Base-by-base conservation (phyloP, 2,888 invertebrate genomes). In the Zonitis immaculata region DNA sequence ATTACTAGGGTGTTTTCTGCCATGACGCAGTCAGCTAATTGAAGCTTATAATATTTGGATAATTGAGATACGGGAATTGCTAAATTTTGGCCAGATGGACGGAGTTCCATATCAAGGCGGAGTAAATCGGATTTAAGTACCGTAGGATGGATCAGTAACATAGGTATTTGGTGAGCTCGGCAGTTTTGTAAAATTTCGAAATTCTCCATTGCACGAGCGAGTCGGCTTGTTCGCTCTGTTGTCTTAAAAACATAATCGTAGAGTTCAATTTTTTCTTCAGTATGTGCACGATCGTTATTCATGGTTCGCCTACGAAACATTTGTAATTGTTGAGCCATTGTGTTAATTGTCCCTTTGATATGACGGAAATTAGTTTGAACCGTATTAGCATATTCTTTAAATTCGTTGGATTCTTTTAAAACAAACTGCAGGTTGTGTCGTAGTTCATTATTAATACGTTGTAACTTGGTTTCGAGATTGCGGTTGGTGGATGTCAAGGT, bases 61-160 rank as follows among this genome's bases (percentile, higher is more conserved):
- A n/a, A n/a, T 18, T 56, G 57, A 11, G 49, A 51, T 27, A 43
- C 47, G 7, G 54, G 47, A n/a, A 61, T 59, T 9, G 57, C 61
- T 18, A 59, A 12, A 1, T 27, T 44, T 18, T 59, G 50, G 3
- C 44, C 49, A 12, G 16, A 39, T n/a, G 14, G 4, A 6, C n/a
- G 7, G 8, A 58, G 32, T 43, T 51, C 32, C 22, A 12, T 32
- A 7, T 32, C 44, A 1, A 54, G 27, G 6, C 22, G 49, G 7
- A 26, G 7, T 16, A 59, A 28, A 18, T 59, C 59, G 1, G 50
- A n/a, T n/a, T n/a, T n/a, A n/a, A n/a, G n/a, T n/a, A n/a, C n/a
- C n/a, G n/a, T n/a, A n/a, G n/a, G n/a, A n/a, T n/a, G n/a, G n/a
- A n/a, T n/a, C n/a, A n/a, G n/a, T n/a, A n/a, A n/a, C n/a, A n/a